Conservation (phyloP, 1,140 invertebrate genomes). For the Pachypeltis micranthus region DNA sequence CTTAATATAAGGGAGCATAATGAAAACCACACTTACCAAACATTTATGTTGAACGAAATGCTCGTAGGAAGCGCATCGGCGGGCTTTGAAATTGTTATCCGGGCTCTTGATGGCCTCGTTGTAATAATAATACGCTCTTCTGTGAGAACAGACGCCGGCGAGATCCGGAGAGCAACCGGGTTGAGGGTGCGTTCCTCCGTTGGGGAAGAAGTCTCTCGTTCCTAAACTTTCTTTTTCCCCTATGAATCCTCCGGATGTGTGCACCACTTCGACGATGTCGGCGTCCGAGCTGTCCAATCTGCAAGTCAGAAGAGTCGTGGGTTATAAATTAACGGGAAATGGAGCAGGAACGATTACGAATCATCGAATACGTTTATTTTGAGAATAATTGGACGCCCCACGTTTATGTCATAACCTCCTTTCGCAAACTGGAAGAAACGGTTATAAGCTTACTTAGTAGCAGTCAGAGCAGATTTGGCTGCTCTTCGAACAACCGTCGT, state of each 20-base stretch:
- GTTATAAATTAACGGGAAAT: no score
- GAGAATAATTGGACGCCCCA: no score
- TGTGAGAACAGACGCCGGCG: constrained; percentile 37
- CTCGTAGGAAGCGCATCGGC: constrained; percentile 43
- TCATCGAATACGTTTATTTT: no score
- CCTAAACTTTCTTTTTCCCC: constrained; percentile 42
- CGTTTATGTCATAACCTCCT: no score
- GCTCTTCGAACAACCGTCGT: no score
- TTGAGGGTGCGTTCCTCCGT: constrained; percentile 44
- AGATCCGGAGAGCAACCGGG: constrained; percentile 44
- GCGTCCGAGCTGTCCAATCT: constrained; percentile 36
- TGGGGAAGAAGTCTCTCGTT: constrained; percentile 50
- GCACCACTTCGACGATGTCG: constrained; percentile 44
- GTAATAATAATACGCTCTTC: constrained; percentile 39
- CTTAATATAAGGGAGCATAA: neutral
- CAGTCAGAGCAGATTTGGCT: no score
- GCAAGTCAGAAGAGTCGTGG: no score
- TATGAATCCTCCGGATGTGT: constrained; percentile 46
- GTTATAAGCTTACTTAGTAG: no score
- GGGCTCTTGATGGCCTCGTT: constrained; percentile 36
- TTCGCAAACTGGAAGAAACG: no score
- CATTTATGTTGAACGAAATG: constrained; percentile 39
- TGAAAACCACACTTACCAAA: constrained; percentile 21
- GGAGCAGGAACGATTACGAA: no score
- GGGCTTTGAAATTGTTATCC: constrained; percentile 34